phyloP scores from a whole-genome alignment of 2,113 vertebrate genomes.

The Rhabdomys dilectus region DNA sequence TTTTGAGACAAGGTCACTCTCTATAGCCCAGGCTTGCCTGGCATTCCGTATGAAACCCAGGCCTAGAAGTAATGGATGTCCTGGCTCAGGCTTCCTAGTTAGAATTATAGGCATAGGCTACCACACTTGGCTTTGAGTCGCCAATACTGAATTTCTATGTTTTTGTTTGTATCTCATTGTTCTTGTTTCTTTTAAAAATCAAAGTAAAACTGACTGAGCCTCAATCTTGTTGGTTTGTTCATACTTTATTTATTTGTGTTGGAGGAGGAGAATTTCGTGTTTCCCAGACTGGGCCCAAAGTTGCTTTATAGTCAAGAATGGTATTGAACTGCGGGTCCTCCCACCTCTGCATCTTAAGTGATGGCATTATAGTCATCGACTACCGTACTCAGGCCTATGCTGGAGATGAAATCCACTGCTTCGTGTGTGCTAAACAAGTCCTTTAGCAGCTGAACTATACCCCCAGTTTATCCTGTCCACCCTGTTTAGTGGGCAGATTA shows the following conservation, averaged over 20 bases:
- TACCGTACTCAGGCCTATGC: background rate
- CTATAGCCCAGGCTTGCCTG: background rate
- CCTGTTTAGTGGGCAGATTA: background rate
- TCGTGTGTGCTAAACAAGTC: background rate
- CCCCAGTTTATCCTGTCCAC: background rate
- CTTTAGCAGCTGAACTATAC: background rate
- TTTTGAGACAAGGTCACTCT: background rate
- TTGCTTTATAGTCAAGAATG: background rate
- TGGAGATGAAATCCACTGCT: background rate
- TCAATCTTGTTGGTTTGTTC: background rate
- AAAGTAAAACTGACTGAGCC: slow-evolving; percentile 37
- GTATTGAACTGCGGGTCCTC: background rate
- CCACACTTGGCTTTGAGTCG: background rate
- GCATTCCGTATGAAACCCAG: background rate
- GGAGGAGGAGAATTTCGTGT: background rate
- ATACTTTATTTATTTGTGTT: background rate
- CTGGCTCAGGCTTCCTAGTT: background rate
- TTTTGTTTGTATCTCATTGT: background rate
- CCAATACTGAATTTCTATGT: background rate
- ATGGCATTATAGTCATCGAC: background rate
- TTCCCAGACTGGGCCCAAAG: background rate
- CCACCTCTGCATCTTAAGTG: background rate
- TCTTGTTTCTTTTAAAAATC: background rate
- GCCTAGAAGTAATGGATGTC: background rate
- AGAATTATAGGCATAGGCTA: background rate